A percentile compares a stretch with the other conserved stretches of the same genome.
phyloP scores from a whole-genome alignment of 2,888 invertebrate species.

The Orthonevra nobilis region DNA sequence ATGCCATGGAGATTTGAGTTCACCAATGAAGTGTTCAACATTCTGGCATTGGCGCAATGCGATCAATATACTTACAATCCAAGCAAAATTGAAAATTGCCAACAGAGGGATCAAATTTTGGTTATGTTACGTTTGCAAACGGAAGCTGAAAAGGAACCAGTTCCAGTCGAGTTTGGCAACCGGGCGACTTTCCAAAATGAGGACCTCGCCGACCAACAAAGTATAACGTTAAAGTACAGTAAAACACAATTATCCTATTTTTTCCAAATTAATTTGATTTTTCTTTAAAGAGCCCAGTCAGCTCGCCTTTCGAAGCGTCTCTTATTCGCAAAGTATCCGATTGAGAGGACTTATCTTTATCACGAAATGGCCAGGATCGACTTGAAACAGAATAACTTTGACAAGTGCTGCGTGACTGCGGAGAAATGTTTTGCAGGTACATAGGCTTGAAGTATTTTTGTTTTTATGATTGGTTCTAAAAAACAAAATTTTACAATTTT shows the following conservation, averaged over 20 bases:
- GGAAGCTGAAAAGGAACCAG: background rate
- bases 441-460: slow-evolving; percentile 4
- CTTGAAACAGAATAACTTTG: slow-evolving; percentile 72
- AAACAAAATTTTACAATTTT: too few species aligned
- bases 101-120: background rate
- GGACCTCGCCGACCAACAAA: too few species aligned
- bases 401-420: slow-evolving; percentile 8
- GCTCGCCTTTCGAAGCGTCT: slow-evolving; percentile 72
- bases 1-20: slow-evolving; percentile 74
- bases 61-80: slow-evolving; percentile 46
- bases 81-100: background rate
- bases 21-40: slow-evolving; percentile 74
- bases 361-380: slow-evolving; percentile 74
- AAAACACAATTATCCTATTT: too few species aligned
- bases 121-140: background rate
- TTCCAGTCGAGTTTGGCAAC: slow-evolving; percentile 1
- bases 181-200: slow-evolving; percentile 1
- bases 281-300: slow-evolving; percentile 73
- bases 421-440: slow-evolving; percentile 13
- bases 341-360: slow-evolving; percentile 75
- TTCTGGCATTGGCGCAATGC: slow-evolving; percentile 72
- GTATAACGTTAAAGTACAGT: too few species aligned
- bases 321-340: slow-evolving; percentile 73
- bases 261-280: too few species aligned
- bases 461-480: too few species aligned